Evolutionary conservation across 2,888 invertebrate genomes (phyloP).

Genomic region (Diarsia mendica): DNA sequence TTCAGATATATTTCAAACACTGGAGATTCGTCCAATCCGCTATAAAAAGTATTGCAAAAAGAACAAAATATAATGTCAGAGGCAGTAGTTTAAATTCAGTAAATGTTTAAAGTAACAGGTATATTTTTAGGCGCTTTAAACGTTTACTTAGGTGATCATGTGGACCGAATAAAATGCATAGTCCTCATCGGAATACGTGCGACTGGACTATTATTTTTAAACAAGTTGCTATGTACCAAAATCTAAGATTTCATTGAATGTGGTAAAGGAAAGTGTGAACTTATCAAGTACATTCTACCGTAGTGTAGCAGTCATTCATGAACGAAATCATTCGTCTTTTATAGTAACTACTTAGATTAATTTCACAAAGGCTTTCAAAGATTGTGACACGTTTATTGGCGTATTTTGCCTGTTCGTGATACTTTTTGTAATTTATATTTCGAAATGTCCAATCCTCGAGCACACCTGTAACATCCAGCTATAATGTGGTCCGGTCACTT

Average conservation of each 20-base stretch:
- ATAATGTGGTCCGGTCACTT: constrained; percentile 73
- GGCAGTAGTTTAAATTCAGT: constrained; percentile 22
- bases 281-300: neutral
- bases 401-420: neutral
- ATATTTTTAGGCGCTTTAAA: neutral
- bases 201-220: neutral
- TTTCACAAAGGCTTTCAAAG: neutral
- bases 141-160: neutral
- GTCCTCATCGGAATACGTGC: neutral
- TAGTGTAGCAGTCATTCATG: neutral
- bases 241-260: neutral
- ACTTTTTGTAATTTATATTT: neutral
- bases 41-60: constrained; percentile 70
- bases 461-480: constrained; percentile 56
- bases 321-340: neutral
- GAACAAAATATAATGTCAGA: constrained; percentile 58
- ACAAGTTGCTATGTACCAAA: neutral
- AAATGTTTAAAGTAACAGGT: constrained; percentile 22
- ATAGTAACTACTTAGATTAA: neutral
- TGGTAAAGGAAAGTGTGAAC: neutral
- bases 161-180: neutral
- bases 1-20: constrained; percentile 70
- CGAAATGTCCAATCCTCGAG: neutral
- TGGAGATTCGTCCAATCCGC: constrained; percentile 66
- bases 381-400: neutral